phyloP scores from a whole-genome alignment of 2,888 invertebrate genomes.

The Drosophila niveifrons region DNA sequence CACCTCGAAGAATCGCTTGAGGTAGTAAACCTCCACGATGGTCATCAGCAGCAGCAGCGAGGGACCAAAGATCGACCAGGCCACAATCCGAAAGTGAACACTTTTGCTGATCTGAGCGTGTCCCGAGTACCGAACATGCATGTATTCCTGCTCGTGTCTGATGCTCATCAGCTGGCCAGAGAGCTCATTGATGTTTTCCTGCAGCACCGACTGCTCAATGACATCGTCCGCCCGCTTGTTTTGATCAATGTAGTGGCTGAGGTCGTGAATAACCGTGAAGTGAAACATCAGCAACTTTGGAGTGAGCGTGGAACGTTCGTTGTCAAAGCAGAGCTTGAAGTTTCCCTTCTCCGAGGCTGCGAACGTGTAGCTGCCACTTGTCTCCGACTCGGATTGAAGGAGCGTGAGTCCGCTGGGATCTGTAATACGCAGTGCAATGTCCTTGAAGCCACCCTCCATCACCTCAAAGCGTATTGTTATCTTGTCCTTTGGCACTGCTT shows the following conservation, averaged over 20 bases:
- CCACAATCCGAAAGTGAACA: slow-evolving; percentile 59
- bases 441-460: slow-evolving; percentile 72
- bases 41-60: slow-evolving; percentile 56
- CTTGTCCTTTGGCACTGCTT: slow-evolving; percentile 47
- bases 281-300: slow-evolving; percentile 73
- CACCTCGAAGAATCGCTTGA: slow-evolving; percentile 75
- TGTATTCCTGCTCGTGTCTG: slow-evolving; percentile 69
- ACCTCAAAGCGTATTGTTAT: slow-evolving; percentile 65
- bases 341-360: slow-evolving; percentile 44
- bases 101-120: slow-evolving; percentile 56
- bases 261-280: slow-evolving; percentile 42
- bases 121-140: slow-evolving; percentile 64
- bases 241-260: slow-evolving; percentile 46
- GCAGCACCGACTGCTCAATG: slow-evolving; percentile 56
- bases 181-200: slow-evolving; percentile 52
- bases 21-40: slow-evolving; percentile 62
- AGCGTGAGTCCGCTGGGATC: slow-evolving; percentile 48
- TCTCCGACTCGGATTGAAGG: slow-evolving; percentile 40
- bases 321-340: slow-evolving; percentile 63
- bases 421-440: slow-evolving; percentile 48
- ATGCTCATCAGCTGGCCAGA: slow-evolving; percentile 45
- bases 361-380: slow-evolving; percentile 62
- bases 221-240: slow-evolving; percentile 53
- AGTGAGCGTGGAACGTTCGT: slow-evolving; percentile 57
- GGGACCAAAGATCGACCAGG: slow-evolving; percentile 65